Conservation (phyloP, 2,888 invertebrate species). For the Hypsopygia costalis region DNA sequence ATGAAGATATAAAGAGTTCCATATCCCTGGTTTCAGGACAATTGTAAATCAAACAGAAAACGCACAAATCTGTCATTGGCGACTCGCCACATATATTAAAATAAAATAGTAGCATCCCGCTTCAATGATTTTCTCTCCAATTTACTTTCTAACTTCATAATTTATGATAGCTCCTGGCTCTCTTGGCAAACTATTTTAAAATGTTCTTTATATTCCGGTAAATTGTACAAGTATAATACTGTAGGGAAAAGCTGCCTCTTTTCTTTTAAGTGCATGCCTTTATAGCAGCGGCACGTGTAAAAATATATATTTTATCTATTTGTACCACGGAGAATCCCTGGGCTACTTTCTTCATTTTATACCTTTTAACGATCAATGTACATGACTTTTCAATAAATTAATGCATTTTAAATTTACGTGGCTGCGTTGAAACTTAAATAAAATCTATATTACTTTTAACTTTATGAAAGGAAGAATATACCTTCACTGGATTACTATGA, state of each 20-base stretch:
- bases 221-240: background rate
- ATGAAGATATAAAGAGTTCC: slow-evolving; percentile 1
- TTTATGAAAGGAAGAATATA: too few species aligned
- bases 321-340: background rate
- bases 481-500: too few species aligned
- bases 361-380: too few species aligned
- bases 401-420: too few species aligned
- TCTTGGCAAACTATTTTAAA: background rate
- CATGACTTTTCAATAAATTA: too few species aligned
- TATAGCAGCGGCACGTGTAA: background rate
- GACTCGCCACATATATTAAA: background rate
- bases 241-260: background rate
- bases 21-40: background rate
- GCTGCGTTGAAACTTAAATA: too few species aligned
- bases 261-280: background rate
- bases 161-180: background rate
- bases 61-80: background rate
- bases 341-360: too few species aligned
- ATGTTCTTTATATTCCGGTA: background rate
- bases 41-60: background rate
- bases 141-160: background rate
- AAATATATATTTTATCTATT: background rate
- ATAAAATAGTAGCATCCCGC: background rate
- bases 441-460: too few species aligned
- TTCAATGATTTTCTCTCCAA: background rate